Conservation (phyloP, 2,888 invertebrate species). For the Andrena haemorrhoa region DNA sequence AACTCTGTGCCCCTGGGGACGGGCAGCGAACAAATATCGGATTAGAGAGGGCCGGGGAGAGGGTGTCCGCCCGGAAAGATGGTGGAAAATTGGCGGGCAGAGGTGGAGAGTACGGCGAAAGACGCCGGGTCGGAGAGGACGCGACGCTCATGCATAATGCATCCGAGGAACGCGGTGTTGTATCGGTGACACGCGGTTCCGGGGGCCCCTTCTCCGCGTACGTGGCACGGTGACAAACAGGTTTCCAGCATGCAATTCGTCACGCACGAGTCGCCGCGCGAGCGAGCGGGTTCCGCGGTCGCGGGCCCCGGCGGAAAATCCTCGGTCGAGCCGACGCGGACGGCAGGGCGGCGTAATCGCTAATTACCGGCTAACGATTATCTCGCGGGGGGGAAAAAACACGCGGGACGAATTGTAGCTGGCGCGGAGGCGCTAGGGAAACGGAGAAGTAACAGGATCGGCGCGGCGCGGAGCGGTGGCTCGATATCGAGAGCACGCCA, state of each 20-base stretch:
- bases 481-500: conserved; percentile 42
- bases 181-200: conserved; percentile 78
- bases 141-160: conserved; percentile 59
- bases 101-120: background rate
- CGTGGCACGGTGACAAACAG: conserved; percentile 72
- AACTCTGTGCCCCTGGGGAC: background rate
- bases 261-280: conserved; percentile 51
- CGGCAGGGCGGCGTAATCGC: conserved; percentile 60
- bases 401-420: conserved; percentile 39
- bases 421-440: conserved; percentile 24
- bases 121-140: background rate
- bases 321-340: background rate
- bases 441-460: conserved; percentile 59
- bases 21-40: conserved; percentile 40
- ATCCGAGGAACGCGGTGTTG: conserved; percentile 54
- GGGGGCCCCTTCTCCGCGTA: conserved; percentile 59
- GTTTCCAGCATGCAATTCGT: conserved; percentile 73
- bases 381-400: conserved; percentile 44
- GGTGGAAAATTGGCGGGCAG: conserved; percentile 30
- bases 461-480: background rate
- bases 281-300: conserved; percentile 41
- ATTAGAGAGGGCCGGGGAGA: conserved; percentile 37
- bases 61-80: conserved; percentile 23
- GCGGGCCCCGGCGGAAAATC: conserved; percentile 30
- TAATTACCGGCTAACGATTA: conserved; percentile 74